Evolutionary conservation across 2,797 vertebrate species (phyloP).

Genomic region (Mus caroli): DNA sequence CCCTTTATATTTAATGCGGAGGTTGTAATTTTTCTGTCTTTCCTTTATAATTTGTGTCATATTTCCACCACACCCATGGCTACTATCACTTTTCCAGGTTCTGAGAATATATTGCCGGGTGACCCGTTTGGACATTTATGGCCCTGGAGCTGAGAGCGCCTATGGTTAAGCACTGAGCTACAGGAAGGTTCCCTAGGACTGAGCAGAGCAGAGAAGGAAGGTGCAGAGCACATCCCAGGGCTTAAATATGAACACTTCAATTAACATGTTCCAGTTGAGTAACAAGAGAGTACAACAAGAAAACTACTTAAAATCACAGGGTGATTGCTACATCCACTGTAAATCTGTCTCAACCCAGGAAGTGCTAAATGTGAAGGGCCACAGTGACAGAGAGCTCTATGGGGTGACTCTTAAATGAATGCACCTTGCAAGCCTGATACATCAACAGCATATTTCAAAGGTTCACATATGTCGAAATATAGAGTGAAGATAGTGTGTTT

Average conservation of each 20-base stretch:
- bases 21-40: background rate
- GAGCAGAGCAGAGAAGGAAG: constrained; percentile 52
- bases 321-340: background rate
- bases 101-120: constrained; percentile 60
- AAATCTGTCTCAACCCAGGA: constrained; percentile 46
- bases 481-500: background rate
- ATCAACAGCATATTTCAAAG: constrained; percentile 1
- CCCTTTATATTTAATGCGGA: constrained; percentile 57
- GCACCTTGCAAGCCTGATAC: background rate
- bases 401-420: constrained; percentile 22
- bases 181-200: constrained; percentile 13
- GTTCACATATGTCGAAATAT: background rate
- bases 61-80: constrained; percentile 44
- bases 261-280: constrained; percentile 71
- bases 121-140: constrained; percentile 48
- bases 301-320: constrained; percentile 74
- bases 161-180: constrained; percentile 46
- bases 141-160: constrained; percentile 16
- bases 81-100: background rate
- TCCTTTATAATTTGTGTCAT: constrained; percentile 34
- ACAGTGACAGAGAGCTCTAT: constrained; percentile 16
- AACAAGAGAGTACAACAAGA: background rate
- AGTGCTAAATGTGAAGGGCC: constrained; percentile 24
- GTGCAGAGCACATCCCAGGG: constrained; percentile 56
- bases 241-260: constrained; percentile 65